These are phyloP conservation scores for Tachysurus vachellii DNA, from an alignment of 2,113 vertebrate genomes.

Conservation along the genomic window DNA sequence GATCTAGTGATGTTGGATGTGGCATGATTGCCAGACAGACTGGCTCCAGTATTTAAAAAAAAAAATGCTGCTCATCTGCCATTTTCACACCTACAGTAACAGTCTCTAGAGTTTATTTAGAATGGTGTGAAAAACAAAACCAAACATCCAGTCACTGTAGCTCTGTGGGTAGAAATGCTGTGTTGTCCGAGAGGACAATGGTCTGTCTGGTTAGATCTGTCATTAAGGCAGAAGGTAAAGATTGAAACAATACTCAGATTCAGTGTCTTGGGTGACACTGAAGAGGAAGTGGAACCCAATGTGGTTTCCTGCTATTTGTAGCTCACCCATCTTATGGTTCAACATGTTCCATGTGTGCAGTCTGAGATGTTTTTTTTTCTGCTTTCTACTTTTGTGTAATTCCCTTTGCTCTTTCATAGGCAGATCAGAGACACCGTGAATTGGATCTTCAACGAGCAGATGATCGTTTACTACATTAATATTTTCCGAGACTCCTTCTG, in stretches of 20 bases:
- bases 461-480: conserved; percentile 92
- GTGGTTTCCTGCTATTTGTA: background rate
- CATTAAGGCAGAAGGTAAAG: background rate
- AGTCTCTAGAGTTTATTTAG: background rate
- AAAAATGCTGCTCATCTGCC: background rate
- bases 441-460: conserved; percentile 97
- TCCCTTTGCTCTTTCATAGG: conserved; percentile 68
- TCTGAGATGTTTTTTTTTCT: background rate
- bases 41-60: background rate
- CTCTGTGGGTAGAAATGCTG: background rate
- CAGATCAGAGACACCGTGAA: conserved; percentile 96
- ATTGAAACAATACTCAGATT: background rate
- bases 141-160: background rate
- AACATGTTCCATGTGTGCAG: background rate
- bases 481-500: conserved; percentile 93
- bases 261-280: background rate
- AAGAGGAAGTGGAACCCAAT: background rate
- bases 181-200: background rate
- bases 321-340: background rate
- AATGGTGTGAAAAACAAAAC: background rate
- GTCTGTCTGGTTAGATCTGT: background rate
- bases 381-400: background rate
- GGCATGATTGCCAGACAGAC: background rate
- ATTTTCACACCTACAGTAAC: background rate
- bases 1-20: background rate